Conservation (phyloP, 1,140 invertebrate genomes). For the Elysia chlorotica region DNA sequence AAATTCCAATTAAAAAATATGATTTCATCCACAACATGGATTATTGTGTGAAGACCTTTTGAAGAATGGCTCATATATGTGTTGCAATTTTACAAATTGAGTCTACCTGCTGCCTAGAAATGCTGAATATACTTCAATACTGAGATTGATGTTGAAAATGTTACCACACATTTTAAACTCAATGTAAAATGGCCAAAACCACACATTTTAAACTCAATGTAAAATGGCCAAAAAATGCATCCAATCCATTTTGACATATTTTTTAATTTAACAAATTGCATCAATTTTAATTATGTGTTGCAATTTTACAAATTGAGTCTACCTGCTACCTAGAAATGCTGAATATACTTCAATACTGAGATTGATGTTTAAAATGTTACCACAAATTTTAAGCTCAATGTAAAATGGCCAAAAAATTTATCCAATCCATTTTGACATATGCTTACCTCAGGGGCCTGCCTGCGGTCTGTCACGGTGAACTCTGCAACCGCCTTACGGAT, state of each 20-base stretch:
- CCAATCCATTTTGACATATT: too few species aligned
- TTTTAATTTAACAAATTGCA: neutral
- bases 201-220: too few species aligned
- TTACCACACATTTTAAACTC: neutral
- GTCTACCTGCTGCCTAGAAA: neutral
- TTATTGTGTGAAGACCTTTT: too few species aligned
- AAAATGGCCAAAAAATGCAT: too few species aligned
- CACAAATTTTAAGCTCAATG: neutral
- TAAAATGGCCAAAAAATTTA: too few species aligned
- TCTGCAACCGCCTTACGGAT: neutral
- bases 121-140: neutral
- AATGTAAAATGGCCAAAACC: too few species aligned
- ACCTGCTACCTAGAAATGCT: neutral
- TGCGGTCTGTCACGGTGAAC: constrained; percentile 5
- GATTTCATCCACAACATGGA: too few species aligned
- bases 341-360: neutral
- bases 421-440: too few species aligned
- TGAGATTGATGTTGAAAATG: neutral
- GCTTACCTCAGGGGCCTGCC: constrained; percentile 25
- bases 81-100: neutral
- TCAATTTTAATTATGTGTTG: neutral
- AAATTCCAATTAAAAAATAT: too few species aligned
- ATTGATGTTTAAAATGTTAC: neutral
- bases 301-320: neutral
- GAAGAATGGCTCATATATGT: too few species aligned